phyloP scores from a whole-genome alignment of 2,888 invertebrate species.

The Diarsia dahlii region DNA sequence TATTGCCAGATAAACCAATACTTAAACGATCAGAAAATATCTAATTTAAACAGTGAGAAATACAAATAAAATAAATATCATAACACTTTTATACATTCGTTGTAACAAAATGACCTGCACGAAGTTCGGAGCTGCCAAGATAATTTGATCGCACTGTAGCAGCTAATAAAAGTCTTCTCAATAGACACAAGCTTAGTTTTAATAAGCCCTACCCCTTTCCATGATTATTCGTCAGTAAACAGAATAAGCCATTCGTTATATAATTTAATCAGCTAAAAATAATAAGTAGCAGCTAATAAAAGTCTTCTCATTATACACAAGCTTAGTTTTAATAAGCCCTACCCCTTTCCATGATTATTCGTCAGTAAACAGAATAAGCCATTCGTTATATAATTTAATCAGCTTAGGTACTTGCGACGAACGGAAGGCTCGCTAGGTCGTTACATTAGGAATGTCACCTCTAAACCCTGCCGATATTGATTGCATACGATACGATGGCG shows the following conservation, averaged over 20 bases:
- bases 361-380: background rate
- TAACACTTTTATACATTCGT: no score
- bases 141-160: no score
- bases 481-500: slow-evolving; percentile 16
- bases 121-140: no score
- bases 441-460: slow-evolving; percentile 24
- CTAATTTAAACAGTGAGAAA: no score
- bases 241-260: background rate
- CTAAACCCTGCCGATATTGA: slow-evolving; percentile 14
- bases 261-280: background rate
- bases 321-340: slow-evolving; percentile 19
- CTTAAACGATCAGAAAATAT: no score
- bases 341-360: background rate
- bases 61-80: no score
- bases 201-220: background rate
- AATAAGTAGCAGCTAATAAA: slow-evolving; percentile 58
- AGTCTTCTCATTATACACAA: slow-evolving; percentile 42
- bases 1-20: no score
- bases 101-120: no score
- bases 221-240: background rate
- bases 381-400: background rate
- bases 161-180: slow-evolving; percentile 58
- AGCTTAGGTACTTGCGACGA: background rate
- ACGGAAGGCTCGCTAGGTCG: background rate
- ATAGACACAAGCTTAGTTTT: slow-evolving; percentile 24